phyloP scores from a whole-genome alignment of 2,113 vertebrate species.

The Chlamydotis undulata region DNA sequence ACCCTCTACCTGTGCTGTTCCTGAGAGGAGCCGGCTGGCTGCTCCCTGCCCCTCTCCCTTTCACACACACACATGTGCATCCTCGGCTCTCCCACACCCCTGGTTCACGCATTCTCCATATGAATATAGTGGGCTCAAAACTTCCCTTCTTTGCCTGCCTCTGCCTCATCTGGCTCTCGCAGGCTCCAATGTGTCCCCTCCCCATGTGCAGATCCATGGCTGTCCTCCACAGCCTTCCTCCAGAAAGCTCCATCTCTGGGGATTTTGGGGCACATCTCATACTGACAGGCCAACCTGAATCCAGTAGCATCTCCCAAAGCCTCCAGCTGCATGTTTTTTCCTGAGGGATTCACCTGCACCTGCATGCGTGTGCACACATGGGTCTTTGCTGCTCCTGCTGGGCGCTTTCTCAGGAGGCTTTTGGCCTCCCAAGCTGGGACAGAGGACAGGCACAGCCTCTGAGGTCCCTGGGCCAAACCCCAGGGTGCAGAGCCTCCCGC shows the following conservation, averaged over 20 bases:
- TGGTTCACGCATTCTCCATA: background rate
- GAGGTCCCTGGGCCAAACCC: background rate
- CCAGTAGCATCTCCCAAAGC: background rate
- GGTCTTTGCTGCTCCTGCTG: background rate
- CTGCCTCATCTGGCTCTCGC: background rate
- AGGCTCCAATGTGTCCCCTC: accelerated
- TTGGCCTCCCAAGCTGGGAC: background rate
- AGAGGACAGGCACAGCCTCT: background rate
- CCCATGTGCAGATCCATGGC: accelerated
- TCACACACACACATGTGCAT: background rate
- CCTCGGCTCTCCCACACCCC: background rate
- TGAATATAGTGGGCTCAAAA: background rate
- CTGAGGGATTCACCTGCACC: background rate
- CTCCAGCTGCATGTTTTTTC: accelerated
- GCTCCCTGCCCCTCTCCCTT: background rate
- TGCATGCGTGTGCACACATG: accelerated
- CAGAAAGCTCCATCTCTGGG: accelerated
- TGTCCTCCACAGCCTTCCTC: background rate
- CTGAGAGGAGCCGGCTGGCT: background rate
- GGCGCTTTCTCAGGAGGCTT: accelerated
- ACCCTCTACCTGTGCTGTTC: background rate
- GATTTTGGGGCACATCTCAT: background rate
- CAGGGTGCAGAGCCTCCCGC: background rate
- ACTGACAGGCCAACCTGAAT: background rate
- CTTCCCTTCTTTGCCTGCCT: background rate